Evolutionary conservation across 2,888 invertebrate species (phyloP), one percentile per base, ranked within the genome.

Genomic region (Drosophila ezoana): DNA sequence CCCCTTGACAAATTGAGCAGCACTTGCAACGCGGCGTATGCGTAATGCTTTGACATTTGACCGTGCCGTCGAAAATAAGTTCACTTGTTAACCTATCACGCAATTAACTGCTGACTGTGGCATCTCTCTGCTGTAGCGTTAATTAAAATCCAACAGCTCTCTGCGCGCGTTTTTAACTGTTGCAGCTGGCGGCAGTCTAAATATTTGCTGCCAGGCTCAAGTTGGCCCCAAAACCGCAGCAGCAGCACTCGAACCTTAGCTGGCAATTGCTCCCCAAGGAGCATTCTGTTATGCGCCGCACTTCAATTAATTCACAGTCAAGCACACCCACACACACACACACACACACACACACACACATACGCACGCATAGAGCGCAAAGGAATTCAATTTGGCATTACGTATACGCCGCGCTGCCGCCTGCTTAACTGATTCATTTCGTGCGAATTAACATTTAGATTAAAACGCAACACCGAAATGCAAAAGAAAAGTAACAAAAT

Each of bases 391-490:
- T 84, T 84, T 79, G 33, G 60, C 72, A 72, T 74, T 77, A 76
- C 62, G 86, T 67, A 83, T 76, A 79, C 79, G 76, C 53, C 81
- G 14, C 16, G 57, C 33, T 57, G 56, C 51, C 53, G 61, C 28
- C 38, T 47, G 70, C 65, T 73, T 87, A 85, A 82, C 83, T 82
- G 88, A 86, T 85, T 82, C 86, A 82, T 82, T 79, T 81, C 49
- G 49, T 48, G 61, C 64, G 56, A 88, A 83, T 83, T 83, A 83
- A 88, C 82, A 83, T 83, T 83, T 83, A 83, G 82, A 83, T 83
- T 88, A 83, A 86, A 83, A 83, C 67, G 68, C 75, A 72, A 63
- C 64, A 64, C 44, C 45, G 49, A 53, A 72, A 76, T 66, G 49
- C 68, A 64, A 76, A 67, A 40, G 48, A 41, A 40, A 18, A 4